Conservation (phyloP, 2,888 invertebrate genomes). For the Meandrusa payeni region DNA sequence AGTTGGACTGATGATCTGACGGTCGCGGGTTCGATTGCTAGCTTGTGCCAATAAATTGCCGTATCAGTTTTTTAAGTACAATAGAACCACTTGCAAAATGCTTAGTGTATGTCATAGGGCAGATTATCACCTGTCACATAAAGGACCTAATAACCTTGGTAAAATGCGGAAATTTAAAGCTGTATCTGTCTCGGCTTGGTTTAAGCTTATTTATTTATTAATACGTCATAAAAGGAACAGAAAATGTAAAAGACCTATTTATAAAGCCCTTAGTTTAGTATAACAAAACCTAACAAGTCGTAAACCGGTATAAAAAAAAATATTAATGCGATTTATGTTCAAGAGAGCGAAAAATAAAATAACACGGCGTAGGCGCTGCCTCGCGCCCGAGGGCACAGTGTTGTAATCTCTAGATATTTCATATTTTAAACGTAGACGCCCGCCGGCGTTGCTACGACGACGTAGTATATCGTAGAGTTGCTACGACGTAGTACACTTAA, state of each 20-base stretch:
- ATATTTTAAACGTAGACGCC: slow-evolving; percentile 65
- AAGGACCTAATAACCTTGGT: too few species aligned
- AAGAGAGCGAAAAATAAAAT: slow-evolving; percentile 78
- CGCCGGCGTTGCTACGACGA: slow-evolving; percentile 61
- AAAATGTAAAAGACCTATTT: slow-evolving; percentile 25
- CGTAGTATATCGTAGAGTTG: slow-evolving; percentile 52
- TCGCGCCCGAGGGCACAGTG: slow-evolving; percentile 56
- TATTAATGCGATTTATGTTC: slow-evolving; percentile 57
- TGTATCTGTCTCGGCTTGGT: too few species aligned
- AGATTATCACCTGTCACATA: too few species aligned
- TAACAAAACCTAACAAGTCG: slow-evolving; percentile 47
- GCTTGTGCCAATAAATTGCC: too few species aligned
- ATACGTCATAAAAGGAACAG: slow-evolving; percentile 9
- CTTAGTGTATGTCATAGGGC: too few species aligned
- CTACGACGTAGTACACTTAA: slow-evolving; percentile 46
- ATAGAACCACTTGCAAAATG: too few species aligned
- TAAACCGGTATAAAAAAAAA: slow-evolving; percentile 53
- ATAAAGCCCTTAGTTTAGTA: slow-evolving; percentile 32
- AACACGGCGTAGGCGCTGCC: slow-evolving; percentile 72
- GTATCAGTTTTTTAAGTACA: too few species aligned
- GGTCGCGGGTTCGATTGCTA: too few species aligned
- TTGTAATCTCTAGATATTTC: slow-evolving; percentile 75
- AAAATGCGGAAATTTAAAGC: too few species aligned
- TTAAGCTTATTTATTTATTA: too few species aligned
- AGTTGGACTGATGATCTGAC: too few species aligned